phyloP scores from a whole-genome alignment of 2,113 vertebrate genomes.

The Pseudopodoces humilis region DNA sequence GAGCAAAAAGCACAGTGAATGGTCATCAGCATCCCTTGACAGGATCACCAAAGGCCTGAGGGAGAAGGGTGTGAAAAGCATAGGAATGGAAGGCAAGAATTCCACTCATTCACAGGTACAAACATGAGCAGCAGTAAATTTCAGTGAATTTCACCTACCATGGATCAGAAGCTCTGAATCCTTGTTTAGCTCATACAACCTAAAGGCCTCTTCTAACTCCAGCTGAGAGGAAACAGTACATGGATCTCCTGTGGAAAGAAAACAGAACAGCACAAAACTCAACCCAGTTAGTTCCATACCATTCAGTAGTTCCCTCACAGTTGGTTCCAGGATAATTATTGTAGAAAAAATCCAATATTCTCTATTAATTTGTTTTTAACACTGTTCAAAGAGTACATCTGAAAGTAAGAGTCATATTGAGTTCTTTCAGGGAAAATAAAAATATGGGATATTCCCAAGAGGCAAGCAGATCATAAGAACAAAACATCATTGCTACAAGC shows the following conservation, averaged over 20 bases:
- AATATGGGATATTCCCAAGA: background rate
- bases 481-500: background rate
- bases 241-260: constrained; percentile 85
- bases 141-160: constrained; percentile 68
- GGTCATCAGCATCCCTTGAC: background rate
- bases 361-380: background rate
- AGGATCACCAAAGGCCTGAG: background rate
- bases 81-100: background rate
- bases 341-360: background rate
- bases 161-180: constrained; percentile 98
- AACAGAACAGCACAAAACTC: background rate
- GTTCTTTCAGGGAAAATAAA: background rate
- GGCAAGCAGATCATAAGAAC: background rate
- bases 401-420: background rate
- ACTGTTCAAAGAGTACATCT: background rate
- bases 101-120: background rate
- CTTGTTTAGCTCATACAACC: constrained; percentile 97
- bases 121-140: background rate
- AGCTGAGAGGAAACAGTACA: constrained; percentile 98
- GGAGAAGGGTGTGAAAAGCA: background rate
- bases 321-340: background rate
- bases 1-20: background rate
- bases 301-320: background rate
- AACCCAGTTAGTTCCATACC: background rate
- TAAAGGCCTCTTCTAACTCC: constrained; percentile 96